Base-by-base conservation (phyloP, 2,888 invertebrate genomes). In the Chymomyza procnemis region DNA sequence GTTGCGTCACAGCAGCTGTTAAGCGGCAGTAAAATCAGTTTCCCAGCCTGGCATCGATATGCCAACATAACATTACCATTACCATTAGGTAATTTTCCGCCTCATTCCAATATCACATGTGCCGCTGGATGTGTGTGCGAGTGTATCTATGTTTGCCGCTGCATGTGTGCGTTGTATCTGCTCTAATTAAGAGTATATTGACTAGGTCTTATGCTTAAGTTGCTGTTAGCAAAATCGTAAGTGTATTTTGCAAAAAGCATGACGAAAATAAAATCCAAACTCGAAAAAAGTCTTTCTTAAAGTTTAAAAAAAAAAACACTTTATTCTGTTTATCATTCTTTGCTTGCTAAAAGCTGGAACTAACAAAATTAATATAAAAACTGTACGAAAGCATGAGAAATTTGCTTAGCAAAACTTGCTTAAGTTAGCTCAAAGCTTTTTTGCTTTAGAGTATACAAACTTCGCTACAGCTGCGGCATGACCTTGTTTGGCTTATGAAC, bases 61-160 rank as follows among this genome's bases (percentile, higher is more conserved):
- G 34, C 34, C 34, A 12, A 41, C 34, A 41, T 41, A 41, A 41
- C 16, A 16, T 18, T 50, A 50, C 16, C 50, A 50, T 50, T 50
- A 50, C 50, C 50, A 50, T 50, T 50, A 50, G 50, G 50, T 50
- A 50, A 50, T 50, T 50, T 50, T 50, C 16, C 50, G 50, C 9
- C 50, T 50, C 16, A 18, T 50, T 50, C 19, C 16, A 19, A 19
- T 41, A 41, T 41, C 34, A 41, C 2, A 1, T 41, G 3, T 41
- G 34, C 6, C 4, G 3, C 4, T 30, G 30, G 3, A 6, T 34
- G 34, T 34, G 34, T 41, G 34, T 41, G 34, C n/a, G n/a, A n/a
- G n/a, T 30, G 34, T 41, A 12, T 41, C 12, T 41, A 12, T 41
- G 34, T 12, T 9, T 41, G 34, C 3, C 34, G 3, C 1, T 41